These are phyloP conservation scores for Cliona cf. orientalis DNA, from an alignment of 37 sponge, comb jelly and placozoan genomes.

Conservation along the genomic window DNA sequence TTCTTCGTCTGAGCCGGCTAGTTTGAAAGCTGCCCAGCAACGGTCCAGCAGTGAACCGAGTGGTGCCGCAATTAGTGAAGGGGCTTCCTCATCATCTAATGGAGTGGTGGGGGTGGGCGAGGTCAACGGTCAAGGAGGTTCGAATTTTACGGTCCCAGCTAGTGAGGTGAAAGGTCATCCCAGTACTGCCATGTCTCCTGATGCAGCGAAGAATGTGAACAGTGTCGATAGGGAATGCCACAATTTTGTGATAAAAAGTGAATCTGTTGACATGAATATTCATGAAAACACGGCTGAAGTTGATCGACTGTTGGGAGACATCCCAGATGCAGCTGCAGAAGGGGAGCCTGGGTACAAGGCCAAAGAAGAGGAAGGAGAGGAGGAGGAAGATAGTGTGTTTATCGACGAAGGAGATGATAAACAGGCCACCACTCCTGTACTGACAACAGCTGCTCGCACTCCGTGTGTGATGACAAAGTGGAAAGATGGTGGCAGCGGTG, in stretches of 20 bases:
- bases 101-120: background rate
- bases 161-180: no score
- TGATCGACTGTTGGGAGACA: background rate
- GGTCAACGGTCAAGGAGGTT: background rate
- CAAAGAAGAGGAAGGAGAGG: background rate
- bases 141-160: background rate
- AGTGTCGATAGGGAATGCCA: no score
- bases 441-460: no score
- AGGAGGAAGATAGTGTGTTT: no score
- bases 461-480: background rate
- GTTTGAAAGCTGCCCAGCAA: background rate
- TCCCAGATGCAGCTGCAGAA: background rate
- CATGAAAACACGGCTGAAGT: no score
- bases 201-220: no score
- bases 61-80: background rate
- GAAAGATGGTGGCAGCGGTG: background rate
- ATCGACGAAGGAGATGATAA: no score
- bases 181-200: no score
- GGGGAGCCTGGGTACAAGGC: background rate
- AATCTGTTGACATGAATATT: no score
- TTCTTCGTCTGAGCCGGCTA: background rate
- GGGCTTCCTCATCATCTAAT: background rate
- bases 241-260: no score
- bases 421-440: no score
- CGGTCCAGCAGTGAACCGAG: background rate